Percentiles rank a stretch among this genome's conserved stretches.
phyloP scores from a whole-genome alignment of 2,113 vertebrate species.

The Zosterops hypoxanthus region DNA sequence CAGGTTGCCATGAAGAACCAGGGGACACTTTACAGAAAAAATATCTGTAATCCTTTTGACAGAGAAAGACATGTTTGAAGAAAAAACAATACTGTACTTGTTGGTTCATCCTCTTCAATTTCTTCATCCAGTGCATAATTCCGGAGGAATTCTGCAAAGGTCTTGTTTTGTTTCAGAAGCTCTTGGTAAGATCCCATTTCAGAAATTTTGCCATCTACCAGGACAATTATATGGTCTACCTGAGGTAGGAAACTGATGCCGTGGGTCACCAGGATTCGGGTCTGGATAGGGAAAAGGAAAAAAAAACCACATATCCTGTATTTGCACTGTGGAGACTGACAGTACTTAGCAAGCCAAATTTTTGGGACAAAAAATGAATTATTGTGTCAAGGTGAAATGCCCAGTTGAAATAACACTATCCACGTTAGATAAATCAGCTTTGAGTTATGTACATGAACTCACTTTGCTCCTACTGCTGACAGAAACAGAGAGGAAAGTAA shows the following conservation, averaged over 20 bases:
- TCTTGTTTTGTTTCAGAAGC: slow-evolving; percentile 84
- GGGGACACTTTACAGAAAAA: not conserved
- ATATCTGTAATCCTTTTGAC: not conserved
- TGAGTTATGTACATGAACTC: not conserved
- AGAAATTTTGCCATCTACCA: slow-evolving; percentile 87
- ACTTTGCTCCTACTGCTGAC: not conserved
- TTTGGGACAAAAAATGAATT: not conserved
- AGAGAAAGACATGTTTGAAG: not conserved
- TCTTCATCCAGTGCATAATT: slow-evolving; percentile 86
- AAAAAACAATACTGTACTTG: slow-evolving; percentile 62
- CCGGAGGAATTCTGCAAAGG: slow-evolving; percentile 92
- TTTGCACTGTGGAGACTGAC: not conserved
- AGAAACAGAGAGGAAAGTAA: not conserved
- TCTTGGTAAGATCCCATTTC: slow-evolving; percentile 91
- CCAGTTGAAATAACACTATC: not conserved
- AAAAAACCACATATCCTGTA: not conserved
- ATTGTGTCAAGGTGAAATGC: not conserved
- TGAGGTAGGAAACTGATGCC: slow-evolving; percentile 93
- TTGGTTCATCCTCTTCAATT: slow-evolving; percentile 80
- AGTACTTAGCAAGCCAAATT: not conserved
- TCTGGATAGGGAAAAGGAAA: slow-evolving; percentile 72
- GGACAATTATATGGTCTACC: slow-evolving; percentile 88
- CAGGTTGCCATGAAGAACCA: not conserved
- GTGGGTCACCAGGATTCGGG: slow-evolving; percentile 92
- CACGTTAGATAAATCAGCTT: not conserved